Conservation (phyloP, 2,797 vertebrate genomes). For the Tokudaia muenninki region DNA sequence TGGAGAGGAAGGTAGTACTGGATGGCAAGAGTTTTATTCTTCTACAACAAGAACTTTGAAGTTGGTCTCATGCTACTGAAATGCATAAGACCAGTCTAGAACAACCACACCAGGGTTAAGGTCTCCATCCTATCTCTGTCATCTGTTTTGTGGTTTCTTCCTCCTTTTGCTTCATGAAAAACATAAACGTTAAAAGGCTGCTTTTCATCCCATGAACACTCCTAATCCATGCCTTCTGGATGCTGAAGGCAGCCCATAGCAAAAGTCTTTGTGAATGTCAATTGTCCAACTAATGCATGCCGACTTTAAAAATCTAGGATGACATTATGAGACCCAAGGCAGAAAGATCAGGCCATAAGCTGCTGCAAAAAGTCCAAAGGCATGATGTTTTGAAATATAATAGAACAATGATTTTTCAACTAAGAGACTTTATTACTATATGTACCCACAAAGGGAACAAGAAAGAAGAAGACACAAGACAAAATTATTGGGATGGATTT, state of each 20-base stretch:
- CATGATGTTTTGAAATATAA: background rate
- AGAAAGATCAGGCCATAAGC: background rate
- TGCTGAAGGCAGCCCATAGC: background rate
- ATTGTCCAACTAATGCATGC: background rate
- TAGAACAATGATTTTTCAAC: slow-evolving; percentile 8
- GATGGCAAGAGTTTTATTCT: background rate
- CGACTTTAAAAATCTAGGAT: slow-evolving; percentile 28
- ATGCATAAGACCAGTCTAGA: background rate
- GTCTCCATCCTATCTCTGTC: background rate
- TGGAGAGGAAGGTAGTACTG: background rate
- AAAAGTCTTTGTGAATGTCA: background rate
- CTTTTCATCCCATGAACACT: background rate
- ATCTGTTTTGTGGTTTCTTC: background rate
- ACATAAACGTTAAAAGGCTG: background rate
- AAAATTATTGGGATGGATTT: background rate
- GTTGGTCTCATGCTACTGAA: background rate
- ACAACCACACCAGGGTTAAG: background rate
- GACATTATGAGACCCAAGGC: background rate
- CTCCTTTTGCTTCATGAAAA: background rate
- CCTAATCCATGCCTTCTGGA: background rate
- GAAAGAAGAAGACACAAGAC: background rate
- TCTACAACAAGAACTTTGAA: background rate
- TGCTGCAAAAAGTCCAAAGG: background rate
- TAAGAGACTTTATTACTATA: background rate
- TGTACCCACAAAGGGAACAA: background rate